phyloP scores from a whole-genome alignment of 2,113 vertebrate genomes.

The Porphyrio hochstetteri region DNA sequence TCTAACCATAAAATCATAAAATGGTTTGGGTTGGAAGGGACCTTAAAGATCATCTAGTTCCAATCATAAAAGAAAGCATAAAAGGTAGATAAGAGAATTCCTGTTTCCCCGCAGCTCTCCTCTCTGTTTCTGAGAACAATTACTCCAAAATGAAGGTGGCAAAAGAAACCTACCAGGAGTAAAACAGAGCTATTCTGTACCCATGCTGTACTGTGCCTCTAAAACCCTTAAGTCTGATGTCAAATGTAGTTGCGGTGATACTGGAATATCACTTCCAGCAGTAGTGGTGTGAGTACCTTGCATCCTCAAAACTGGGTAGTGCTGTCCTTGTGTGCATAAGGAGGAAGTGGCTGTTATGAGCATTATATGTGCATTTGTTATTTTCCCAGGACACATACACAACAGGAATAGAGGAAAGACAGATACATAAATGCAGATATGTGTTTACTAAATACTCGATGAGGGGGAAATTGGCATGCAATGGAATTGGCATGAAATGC shows the following conservation, averaged over 20 bases:
- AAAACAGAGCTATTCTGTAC: not conserved
- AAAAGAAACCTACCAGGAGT: not conserved
- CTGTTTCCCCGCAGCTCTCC: not conserved
- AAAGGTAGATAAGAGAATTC: not conserved
- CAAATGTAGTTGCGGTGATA: not conserved
- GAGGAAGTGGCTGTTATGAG: not conserved
- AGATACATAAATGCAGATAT: not conserved
- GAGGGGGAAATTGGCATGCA: not conserved
- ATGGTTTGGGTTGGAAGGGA: too few species aligned
- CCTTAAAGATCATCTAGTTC: too few species aligned
- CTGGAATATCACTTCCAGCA: not conserved
- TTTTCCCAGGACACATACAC: not conserved
- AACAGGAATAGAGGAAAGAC: not conserved
- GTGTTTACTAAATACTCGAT: not conserved
- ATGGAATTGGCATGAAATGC: not conserved
- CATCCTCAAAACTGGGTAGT: not conserved
- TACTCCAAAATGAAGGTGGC: not conserved
- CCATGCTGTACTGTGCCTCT: not conserved
- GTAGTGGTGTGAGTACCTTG: not conserved
- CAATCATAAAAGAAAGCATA: not conserved
- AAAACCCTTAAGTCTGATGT: not conserved
- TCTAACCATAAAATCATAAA: not conserved
- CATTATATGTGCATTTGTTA: not conserved
- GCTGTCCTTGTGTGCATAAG: not conserved
- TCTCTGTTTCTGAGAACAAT: not conserved